Evolutionary conservation across 2,888 invertebrate genomes (phyloP).

Genomic region (Eristalis pertinax): DNA sequence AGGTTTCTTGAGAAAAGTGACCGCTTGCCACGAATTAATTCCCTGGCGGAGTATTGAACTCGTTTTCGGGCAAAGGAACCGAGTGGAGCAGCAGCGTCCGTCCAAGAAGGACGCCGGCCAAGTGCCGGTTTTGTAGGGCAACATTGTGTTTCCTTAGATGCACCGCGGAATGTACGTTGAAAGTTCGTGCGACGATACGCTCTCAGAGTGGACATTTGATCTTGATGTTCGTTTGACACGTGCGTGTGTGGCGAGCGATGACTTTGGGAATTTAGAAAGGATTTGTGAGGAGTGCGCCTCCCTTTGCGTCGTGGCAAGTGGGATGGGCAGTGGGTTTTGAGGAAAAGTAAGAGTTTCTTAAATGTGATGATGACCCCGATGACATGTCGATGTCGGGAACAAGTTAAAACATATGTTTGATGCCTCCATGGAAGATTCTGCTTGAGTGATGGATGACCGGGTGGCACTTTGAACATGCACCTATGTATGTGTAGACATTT

Average conservation of each 20-base stretch:
- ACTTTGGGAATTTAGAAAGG: constrained; percentile 5
- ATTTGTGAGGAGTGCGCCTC: background rate
- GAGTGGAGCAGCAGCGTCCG: background rate
- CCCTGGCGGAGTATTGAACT: constrained; percentile 59
- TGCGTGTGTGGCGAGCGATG: background rate
- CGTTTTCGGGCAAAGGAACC: constrained; percentile 11
- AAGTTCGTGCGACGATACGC: background rate
- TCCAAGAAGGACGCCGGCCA: constrained; percentile 19
- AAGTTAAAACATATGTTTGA: background rate
- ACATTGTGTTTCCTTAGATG: constrained; percentile 12
- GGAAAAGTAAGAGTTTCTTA: background rate
- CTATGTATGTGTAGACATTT: too few species aligned
- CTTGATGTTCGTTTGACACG: constrained; percentile 1
- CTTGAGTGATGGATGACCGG: background rate
- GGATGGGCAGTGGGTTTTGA: background rate
- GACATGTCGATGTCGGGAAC: background rate
- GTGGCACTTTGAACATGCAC: background rate
- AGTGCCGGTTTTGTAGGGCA: constrained; percentile 3
- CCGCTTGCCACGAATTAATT: constrained; percentile 62
- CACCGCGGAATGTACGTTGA: background rate
- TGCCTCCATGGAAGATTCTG: background rate
- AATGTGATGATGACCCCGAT: background rate
- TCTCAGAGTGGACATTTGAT: background rate
- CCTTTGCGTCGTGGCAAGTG: background rate
- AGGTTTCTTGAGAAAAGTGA: constrained; percentile 48